Conservation (phyloP, 2,113 vertebrate species). For the Rhodinocichla rosea region DNA sequence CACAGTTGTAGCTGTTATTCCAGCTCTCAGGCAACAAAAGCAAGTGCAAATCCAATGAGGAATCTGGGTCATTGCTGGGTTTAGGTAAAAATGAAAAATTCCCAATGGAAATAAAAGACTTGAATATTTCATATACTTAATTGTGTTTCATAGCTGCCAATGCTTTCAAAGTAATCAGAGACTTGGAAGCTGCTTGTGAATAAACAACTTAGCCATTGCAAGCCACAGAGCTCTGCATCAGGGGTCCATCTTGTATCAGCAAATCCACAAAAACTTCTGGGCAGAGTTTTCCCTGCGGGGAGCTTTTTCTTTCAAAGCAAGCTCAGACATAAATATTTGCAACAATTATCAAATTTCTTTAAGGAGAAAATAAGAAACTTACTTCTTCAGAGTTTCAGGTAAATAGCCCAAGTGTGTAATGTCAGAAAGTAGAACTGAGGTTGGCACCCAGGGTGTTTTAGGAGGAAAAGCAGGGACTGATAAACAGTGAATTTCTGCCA, state of each 20-base stretch:
- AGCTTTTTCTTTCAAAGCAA: not conserved
- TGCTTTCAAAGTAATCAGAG: not conserved
- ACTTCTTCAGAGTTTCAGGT: not conserved
- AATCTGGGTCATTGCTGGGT: conserved; percentile 37
- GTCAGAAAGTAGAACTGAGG: not conserved
- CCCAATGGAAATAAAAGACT: not conserved
- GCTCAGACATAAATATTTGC: not conserved
- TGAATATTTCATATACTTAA: conserved; percentile 5
- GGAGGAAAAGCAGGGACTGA: not conserved
- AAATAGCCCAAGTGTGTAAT: not conserved
- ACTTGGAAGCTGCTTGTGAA: not conserved
- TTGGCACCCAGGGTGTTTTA: not conserved
- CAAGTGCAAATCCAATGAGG: not conserved
- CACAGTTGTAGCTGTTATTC: not conserved
- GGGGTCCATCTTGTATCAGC: not conserved
- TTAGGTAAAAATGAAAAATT: not conserved
- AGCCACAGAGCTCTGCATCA: not conserved
- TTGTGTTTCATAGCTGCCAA: not conserved
- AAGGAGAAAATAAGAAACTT: not conserved
- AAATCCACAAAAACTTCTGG: not conserved
- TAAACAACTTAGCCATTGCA: not conserved
- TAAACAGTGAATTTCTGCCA: not conserved
- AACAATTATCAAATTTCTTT: not conserved
- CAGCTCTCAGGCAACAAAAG: not conserved
- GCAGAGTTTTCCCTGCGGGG: not conserved